A percentile compares a stretch with the other conserved stretches of the same genome.
phyloP scores from a whole-genome alignment of 2,113 vertebrate genomes.

The Rynchops niger region DNA sequence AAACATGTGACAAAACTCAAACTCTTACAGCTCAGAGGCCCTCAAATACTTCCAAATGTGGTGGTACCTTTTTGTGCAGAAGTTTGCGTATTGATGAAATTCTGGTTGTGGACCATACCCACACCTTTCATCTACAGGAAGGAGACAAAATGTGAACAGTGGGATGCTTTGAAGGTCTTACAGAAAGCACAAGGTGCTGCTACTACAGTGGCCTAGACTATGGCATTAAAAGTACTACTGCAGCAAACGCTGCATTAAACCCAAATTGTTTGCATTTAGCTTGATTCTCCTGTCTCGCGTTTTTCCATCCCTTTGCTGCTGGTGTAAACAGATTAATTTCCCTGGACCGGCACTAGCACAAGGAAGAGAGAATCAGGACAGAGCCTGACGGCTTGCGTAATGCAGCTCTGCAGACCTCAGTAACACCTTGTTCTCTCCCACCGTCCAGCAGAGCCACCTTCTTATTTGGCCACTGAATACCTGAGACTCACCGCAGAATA shows the following conservation, averaged over 20 bases:
- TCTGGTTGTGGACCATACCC: not conserved
- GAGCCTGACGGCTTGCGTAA: not conserved
- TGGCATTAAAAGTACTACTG: not conserved
- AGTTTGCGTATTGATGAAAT: not conserved
- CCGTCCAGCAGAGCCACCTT: not conserved
- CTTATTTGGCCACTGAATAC: not conserved
- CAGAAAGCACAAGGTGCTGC: not conserved
- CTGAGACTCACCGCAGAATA: not conserved
- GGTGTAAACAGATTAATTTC: not conserved
- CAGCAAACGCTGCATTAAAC: not conserved
- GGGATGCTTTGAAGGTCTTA: not conserved
- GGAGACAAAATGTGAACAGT: not conserved
- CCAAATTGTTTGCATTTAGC: not conserved
- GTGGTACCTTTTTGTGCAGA: not conserved
- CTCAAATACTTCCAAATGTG: not conserved
- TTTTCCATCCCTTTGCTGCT: not conserved
- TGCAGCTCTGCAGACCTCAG: not conserved
- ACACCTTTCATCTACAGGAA: not conserved
- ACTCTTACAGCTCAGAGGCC: not conserved
- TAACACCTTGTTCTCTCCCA: not conserved
- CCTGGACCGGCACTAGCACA: not conserved
- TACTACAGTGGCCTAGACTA: not conserved
- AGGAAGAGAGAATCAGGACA: not conserved
- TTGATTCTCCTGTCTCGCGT: not conserved
- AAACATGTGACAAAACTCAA: not conserved